phyloP scores from a whole-genome alignment of 2,113 vertebrate genomes.

The Azemiops feae region DNA sequence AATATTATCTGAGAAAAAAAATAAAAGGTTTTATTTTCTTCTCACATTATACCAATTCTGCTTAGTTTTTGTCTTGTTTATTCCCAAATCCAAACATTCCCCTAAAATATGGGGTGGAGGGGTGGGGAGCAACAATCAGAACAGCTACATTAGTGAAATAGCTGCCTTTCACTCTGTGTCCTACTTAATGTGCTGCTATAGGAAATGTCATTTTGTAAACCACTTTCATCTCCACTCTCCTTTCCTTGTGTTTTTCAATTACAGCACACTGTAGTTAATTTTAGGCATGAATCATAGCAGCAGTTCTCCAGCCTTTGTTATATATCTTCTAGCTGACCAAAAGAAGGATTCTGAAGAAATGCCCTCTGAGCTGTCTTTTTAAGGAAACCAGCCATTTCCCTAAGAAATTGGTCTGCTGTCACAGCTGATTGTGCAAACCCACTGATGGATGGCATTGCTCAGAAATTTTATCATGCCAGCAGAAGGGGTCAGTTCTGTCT shows the following conservation, averaged over 20 bases:
- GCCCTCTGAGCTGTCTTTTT: constrained; percentile 44
- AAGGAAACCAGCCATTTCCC: constrained; percentile 59
- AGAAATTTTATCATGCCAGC: constrained; percentile 56
- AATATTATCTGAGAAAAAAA: constrained; percentile 27
- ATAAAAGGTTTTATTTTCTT: constrained; percentile 52
- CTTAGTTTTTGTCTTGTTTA: constrained; percentile 48
- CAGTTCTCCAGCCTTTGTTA: constrained; percentile 53
- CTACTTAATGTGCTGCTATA: constrained; percentile 42
- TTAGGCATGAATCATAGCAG: constrained; percentile 59
- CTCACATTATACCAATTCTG: constrained; percentile 50
- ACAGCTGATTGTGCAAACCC: constrained; percentile 46
- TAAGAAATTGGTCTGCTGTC: constrained; percentile 60
- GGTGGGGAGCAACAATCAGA: constrained; percentile 37
- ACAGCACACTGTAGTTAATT: constrained; percentile 61
- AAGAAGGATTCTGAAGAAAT: constrained; percentile 18
- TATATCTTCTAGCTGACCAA: constrained; percentile 52
- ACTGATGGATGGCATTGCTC: constrained; percentile 55
- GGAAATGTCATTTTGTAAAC: constrained; percentile 50
- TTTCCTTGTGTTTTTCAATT: constrained; percentile 65
- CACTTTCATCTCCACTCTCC: constrained; percentile 44
- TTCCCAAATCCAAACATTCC: constrained; percentile 44
- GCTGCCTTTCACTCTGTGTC: constrained; percentile 46
- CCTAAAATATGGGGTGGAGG: not conserved
- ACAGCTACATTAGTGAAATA: constrained; percentile 65
- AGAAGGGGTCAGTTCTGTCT: constrained; percentile 58